Evolutionary conservation across 2,797 vertebrate species (phyloP).

Genomic region (Cephalopachus bancanus): DNA sequence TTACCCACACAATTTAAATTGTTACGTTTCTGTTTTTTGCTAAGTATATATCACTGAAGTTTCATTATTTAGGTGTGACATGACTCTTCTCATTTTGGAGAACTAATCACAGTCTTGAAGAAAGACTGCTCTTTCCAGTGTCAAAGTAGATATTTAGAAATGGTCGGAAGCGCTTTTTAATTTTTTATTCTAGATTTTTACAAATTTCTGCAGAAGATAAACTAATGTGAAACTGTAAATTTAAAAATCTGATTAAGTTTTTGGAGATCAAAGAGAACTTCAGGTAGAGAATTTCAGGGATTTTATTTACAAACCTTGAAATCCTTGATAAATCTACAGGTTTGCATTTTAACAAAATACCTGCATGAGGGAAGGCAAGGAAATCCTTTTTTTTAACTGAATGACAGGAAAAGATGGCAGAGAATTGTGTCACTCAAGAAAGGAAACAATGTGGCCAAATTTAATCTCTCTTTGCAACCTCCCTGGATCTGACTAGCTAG

Average conservation of each 20-base stretch:
- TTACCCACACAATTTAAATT: not conserved
- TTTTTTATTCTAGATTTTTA: constrained; percentile 11
- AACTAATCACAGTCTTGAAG: not conserved
- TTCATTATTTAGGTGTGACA: not conserved
- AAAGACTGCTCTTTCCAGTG: not conserved
- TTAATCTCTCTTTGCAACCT: not conserved
- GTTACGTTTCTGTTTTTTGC: not conserved
- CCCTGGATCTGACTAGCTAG: not conserved
- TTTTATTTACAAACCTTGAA: not conserved
- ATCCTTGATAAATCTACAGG: not conserved
- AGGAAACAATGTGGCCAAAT: not conserved
- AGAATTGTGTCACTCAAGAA: not conserved
- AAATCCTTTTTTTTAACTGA: not conserved
- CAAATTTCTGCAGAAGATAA: not conserved
- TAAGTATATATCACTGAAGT: not conserved
- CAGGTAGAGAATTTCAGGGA: not conserved
- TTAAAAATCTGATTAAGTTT: not conserved
- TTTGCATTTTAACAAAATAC: not conserved
- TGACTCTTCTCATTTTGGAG: not conserved
- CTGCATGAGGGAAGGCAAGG: not conserved
- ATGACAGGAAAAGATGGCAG: not conserved
- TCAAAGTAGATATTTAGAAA: not conserved
- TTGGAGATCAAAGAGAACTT: not conserved
- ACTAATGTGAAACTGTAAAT: not conserved
- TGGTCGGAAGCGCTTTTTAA: not conserved